Conservation (phyloP, 2,888 invertebrate species). For the Thymelicus sylvestris region DNA sequence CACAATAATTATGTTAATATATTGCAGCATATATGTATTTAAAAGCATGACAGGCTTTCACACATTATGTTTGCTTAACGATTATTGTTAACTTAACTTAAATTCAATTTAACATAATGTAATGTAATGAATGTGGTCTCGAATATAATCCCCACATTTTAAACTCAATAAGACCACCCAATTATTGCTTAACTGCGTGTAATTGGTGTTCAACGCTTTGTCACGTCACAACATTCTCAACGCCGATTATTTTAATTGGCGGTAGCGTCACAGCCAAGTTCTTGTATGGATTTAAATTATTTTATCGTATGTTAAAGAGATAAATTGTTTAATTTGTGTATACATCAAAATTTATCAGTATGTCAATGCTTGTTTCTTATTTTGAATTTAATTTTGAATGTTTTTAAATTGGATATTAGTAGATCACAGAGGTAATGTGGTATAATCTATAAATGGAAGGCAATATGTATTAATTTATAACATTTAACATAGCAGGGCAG, state of each 20-base stretch:
- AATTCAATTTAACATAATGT: constrained; percentile 1
- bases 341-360: too few species aligned
- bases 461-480: too few species aligned
- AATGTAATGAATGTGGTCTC: constrained; percentile 9
- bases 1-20: too few species aligned
- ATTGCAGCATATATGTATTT: too few species aligned
- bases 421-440: too few species aligned
- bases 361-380: too few species aligned
- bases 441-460: too few species aligned
- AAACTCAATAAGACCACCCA: constrained; percentile 53
- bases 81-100: not conserved
- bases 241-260: constrained; percentile 41
- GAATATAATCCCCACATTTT: constrained; percentile 41
- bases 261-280: constrained; percentile 13
- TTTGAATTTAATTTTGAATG: too few species aligned
- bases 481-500: too few species aligned
- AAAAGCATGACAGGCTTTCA: too few species aligned
- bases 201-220: constrained; percentile 68
- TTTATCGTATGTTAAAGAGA: not conserved
- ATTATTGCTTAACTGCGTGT: constrained; percentile 60
- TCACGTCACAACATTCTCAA: constrained; percentile 61
- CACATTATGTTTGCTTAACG: not conserved
- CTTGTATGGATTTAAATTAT: not conserved
- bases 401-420: too few species aligned
- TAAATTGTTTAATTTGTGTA: too few species aligned